Conservation (phyloP, 2,888 invertebrate species). For the Willowsia nigromaculata region DNA sequence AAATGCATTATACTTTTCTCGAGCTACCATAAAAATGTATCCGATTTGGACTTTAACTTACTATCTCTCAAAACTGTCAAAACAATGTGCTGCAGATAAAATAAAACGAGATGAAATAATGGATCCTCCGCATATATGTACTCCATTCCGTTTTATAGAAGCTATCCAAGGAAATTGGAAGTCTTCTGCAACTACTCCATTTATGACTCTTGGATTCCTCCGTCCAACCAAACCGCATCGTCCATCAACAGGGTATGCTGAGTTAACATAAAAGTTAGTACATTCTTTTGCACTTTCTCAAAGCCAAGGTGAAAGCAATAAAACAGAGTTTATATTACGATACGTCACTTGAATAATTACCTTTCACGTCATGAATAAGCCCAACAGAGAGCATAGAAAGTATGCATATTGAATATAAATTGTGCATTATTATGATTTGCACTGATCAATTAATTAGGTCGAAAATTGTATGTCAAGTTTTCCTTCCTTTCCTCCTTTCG, state of each 20-base stretch:
- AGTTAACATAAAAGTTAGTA: not conserved
- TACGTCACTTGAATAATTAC: not conserved
- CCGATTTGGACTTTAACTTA: no score
- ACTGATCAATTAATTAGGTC: not conserved
- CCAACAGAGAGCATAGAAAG: constrained; percentile 32
- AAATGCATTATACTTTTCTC: no score
- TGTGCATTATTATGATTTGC: no score
- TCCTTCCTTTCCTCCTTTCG: not conserved
- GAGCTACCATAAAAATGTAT: no score
- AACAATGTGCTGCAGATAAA: constrained; percentile 54
- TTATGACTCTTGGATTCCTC: constrained; percentile 30
- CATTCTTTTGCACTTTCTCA: not conserved
- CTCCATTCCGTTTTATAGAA: constrained; percentile 43
- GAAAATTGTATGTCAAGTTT: not conserved
- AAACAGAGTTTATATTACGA: not conserved
- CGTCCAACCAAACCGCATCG: constrained; percentile 7
- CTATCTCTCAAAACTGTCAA: not conserved
- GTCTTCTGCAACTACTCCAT: constrained; percentile 10
- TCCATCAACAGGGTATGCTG: constrained; percentile 13
- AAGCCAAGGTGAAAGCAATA: constrained; percentile 43
- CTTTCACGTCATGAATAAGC: constrained; percentile 41
- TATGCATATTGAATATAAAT: constrained; percentile 34
- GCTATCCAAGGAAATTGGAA: constrained; percentile 61
- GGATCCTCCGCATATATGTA: constrained; percentile 47
- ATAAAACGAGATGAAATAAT: constrained; percentile 43